phyloP scores from a whole-genome alignment of 1,140 invertebrate species.

The Capitella teleta region DNA sequence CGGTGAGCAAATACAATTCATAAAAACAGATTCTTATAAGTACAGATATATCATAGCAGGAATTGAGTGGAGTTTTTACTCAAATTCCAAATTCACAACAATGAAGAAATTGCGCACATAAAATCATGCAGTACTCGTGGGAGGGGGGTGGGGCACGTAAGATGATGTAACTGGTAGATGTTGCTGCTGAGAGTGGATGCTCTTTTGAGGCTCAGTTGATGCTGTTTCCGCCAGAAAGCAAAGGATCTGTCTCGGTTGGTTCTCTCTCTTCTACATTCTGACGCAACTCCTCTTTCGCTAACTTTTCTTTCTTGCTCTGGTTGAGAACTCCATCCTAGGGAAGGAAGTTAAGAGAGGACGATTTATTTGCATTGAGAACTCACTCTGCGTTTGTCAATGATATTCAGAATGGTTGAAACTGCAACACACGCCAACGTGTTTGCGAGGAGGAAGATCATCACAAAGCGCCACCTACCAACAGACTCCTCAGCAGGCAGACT shows the following conservation, averaged over 20 bases:
- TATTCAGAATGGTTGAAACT: slow-evolving; percentile 28
- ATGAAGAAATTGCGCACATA: too few relatives aligned
- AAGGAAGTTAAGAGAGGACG: background rate
- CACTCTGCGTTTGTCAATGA: slow-evolving; percentile 35
- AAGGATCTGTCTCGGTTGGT: slow-evolving; percentile 1
- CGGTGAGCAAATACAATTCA: too few relatives aligned
- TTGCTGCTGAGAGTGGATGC: too few relatives aligned
- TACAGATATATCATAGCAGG: too few relatives aligned
- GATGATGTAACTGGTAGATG: too few relatives aligned
- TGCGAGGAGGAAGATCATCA: slow-evolving; percentile 40
- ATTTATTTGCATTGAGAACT: slow-evolving; percentile 3
- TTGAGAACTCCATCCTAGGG: slow-evolving; percentile 1
- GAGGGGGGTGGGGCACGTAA: too few relatives aligned
- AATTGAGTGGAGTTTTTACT: too few relatives aligned
- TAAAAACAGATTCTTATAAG: too few relatives aligned
- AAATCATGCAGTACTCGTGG: too few relatives aligned
- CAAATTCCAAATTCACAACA: too few relatives aligned
- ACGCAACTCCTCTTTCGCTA: background rate
- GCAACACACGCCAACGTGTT: slow-evolving; percentile 36
- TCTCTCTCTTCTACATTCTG: background rate
- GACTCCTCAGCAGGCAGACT: slow-evolving; percentile 14
- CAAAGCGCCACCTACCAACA: slow-evolving; percentile 40
- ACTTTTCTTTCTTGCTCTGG: background rate
- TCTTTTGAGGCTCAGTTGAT: too few relatives aligned
- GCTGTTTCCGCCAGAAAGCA: too few relatives aligned